Evolutionary conservation across 37 sponge, comb jelly and placozoan species (phyloP), one percentile per base, ranked within the genome.

Genomic region (Ephydatia muelleri): DNA sequence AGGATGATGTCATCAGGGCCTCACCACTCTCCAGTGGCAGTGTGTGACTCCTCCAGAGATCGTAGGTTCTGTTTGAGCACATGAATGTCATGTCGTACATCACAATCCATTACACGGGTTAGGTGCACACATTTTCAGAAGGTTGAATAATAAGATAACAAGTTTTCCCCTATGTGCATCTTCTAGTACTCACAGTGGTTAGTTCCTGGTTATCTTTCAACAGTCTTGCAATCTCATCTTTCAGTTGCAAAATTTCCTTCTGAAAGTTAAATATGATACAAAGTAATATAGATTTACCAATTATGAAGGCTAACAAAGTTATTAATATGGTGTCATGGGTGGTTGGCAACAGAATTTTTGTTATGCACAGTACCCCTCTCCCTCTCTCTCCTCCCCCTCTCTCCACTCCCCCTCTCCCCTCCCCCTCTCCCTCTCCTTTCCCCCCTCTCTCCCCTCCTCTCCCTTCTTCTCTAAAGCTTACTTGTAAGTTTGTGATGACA

Each of bases 151-250:
- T n/a, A n/a, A n/a, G n/a, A n/a, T n/a, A n/a, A n/a, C n/a, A n/a
- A n/a, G n/a, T n/a, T n/a, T n/a, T n/a, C n/a, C n/a, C n/a, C n/a
- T n/a, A n/a, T n/a, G n/a, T n/a, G n/a, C n/a, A n/a, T n/a, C n/a
- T n/a, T 57, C 12, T 57, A 57, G 0, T 57, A 57, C 57, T 57
- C 57, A 57, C 57, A 57, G 57, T 21, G 16, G 57, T 57, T 14
- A 77, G 48, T 5, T 2, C n/a, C 29, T 77, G 77, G 28, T 77
- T 77, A 13, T 77, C 77, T n/a, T 39, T 5, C 37, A 48, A 13
- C 4, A 77, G 47, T 3, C 14, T 25, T 25, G 77, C 48, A 12
- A 77, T 23, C 77, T 77, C 77, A 2, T 48, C 38, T 35, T 37
- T 76, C 43, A 67, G 31, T 78, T 67, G 78, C 1, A 21, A 32